Conservation (phyloP, 30 jellyfish, hydroid and myxozoan species). For the Aurelia aurita region DNA sequence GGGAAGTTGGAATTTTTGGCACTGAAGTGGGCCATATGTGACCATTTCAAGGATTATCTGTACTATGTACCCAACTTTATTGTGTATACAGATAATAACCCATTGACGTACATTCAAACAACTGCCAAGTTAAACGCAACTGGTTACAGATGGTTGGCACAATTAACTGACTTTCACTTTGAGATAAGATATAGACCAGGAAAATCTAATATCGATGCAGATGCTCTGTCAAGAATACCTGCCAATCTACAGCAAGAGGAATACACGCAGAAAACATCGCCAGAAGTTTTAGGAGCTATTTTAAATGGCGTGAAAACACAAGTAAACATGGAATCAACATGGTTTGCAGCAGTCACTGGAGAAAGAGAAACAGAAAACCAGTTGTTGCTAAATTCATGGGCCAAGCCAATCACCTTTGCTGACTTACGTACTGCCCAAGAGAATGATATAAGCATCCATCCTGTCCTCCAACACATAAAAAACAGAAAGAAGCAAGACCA, state of each 20-base stretch:
- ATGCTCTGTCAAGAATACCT: constrained; percentile 7
- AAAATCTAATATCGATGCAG: background rate
- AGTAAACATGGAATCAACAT: too few species aligned
- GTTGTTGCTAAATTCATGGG: too few species aligned
- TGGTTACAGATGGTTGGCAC: constrained; percentile 11
- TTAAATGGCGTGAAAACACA: too few species aligned
- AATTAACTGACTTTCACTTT: constrained; percentile 16
- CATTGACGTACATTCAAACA: constrained; percentile 5
- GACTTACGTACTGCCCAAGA: too few species aligned
- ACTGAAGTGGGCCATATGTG: constrained; percentile 27
- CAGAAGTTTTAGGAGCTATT: too few species aligned
- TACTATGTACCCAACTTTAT: background rate
- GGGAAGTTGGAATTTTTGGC: constrained; percentile 34
- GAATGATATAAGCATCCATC: too few species aligned
- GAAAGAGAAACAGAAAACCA: too few species aligned
- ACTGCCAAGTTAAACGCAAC: constrained; percentile 38
- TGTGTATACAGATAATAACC: constrained; percentile 19
- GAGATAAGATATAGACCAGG: constrained; percentile 12
- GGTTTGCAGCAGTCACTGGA: too few species aligned
- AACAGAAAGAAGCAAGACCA: too few species aligned
- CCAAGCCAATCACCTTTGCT: too few species aligned
- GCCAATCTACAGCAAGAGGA: background rate
- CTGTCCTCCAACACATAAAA: too few species aligned
- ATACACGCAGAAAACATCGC: too few species aligned
- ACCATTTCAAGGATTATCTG: constrained; percentile 9